Evolutionary conservation across 92 coral and sea anemone genomes (phyloP).

Genomic region (Siderastrea siderea): DNA sequence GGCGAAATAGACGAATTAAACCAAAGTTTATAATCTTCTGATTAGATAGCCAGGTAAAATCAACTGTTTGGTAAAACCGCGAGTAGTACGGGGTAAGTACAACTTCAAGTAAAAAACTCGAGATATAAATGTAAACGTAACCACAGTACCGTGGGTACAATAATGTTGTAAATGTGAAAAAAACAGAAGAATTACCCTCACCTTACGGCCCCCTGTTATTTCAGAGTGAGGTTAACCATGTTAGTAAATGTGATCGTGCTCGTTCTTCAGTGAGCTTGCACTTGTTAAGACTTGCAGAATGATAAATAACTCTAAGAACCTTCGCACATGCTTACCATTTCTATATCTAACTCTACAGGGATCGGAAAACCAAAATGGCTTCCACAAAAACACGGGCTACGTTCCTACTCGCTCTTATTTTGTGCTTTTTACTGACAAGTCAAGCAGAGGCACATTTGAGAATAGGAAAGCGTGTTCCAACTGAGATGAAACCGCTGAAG

Average conservation of each 20-base stretch:
- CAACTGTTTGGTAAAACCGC: neutral
- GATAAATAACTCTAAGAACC: neutral
- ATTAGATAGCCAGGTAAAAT: neutral
- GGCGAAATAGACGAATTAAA: neutral
- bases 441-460: constrained; percentile 1
- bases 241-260: too few species aligned
- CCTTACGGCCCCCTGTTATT: too few species aligned
- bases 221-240: too few species aligned
- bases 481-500: neutral
- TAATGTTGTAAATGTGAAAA: too few species aligned
- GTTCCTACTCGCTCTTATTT: neutral
- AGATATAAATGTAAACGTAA: too few species aligned
- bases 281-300: too few species aligned
- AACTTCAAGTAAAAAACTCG: too few species aligned
- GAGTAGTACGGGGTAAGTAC: neutral
- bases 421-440: neutral
- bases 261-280: too few species aligned
- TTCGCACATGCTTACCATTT: neutral
- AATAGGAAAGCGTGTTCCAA: neutral
- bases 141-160: too few species aligned
- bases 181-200: too few species aligned
- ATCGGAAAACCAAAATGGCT: neutral
- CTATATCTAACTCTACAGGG: neutral
- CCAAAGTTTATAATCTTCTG: too few species aligned
- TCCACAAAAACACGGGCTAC: neutral